Evolutionary conservation across 2,888 invertebrate species (phyloP).

Genomic region (Microchrysa polita): DNA sequence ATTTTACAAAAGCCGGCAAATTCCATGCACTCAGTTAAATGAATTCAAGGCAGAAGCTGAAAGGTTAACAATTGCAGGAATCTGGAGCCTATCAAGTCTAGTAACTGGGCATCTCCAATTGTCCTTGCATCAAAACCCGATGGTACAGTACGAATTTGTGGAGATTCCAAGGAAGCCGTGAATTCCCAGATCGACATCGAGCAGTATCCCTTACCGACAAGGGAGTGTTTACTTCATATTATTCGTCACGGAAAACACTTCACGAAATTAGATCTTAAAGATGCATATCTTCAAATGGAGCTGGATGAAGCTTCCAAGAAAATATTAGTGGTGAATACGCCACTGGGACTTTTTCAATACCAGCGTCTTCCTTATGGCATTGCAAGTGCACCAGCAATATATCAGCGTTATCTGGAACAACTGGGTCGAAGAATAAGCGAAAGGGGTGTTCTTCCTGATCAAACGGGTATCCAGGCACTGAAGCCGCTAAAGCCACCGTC

Average conservation of each 20-base stretch:
- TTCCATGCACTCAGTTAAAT: slow-evolving; percentile 1
- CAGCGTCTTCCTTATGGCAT: slow-evolving; percentile 51
- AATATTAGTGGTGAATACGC: slow-evolving; percentile 46
- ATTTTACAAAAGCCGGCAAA: neutral
- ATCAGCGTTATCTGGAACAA: slow-evolving; percentile 50
- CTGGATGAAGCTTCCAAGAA: slow-evolving; percentile 46
- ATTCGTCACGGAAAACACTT: slow-evolving; percentile 12
- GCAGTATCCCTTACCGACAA: neutral
- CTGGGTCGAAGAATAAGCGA: no score
- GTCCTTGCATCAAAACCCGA: neutral
- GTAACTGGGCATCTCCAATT: slow-evolving; percentile 31
- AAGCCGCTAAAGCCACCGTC: no score
- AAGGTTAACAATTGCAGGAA: neutral
- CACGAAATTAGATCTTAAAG: slow-evolving; percentile 39
- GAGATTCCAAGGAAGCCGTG: neutral
- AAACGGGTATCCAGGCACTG: no score
- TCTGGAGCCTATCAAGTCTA: neutral
- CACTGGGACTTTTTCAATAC: slow-evolving; percentile 51
- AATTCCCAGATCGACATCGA: slow-evolving; percentile 14
- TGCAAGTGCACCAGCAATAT: slow-evolving; percentile 49
- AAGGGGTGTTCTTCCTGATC: no score
- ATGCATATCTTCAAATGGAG: slow-evolving; percentile 46
- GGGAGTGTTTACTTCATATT: neutral
- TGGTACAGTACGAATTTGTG: slow-evolving; percentile 5
- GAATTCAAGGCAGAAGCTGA: slow-evolving; percentile 5